Conservation (phyloP, 2,888 invertebrate species). For the Philaethria dido region DNA sequence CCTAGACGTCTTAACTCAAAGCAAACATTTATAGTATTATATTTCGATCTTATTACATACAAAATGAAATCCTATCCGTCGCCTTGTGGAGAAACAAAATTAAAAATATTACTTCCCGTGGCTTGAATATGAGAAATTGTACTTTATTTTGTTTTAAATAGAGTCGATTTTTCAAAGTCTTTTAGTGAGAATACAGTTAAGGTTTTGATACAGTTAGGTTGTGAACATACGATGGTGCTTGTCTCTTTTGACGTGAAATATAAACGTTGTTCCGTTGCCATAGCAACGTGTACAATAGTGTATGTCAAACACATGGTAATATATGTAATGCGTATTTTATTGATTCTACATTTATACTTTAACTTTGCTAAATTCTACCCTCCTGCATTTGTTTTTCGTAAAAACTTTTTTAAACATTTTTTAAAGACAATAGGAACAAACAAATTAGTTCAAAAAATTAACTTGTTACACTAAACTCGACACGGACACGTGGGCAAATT, state of each 20-base stretch:
- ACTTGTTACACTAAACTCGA: no score
- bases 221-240: not conserved
- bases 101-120: conserved; percentile 27
- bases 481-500: no score
- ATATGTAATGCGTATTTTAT: no score
- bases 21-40: conserved; percentile 30
- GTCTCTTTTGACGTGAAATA: no score
- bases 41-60: conserved; percentile 33
- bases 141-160: not conserved
- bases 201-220: conserved; percentile 15
- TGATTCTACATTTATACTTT: no score
- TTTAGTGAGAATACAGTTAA: not conserved
- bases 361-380: not conserved
- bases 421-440: no score
- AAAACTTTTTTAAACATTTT: no score
- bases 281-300: no score
- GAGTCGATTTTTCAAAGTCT: not conserved
- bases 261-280: no score
- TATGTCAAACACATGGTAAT: no score
- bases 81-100: conserved; percentile 29
- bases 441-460: no score
- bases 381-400: no score
- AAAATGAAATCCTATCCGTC: conserved; percentile 22
- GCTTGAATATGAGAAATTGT: not conserved
- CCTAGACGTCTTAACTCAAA: conserved; percentile 22